Percentiles rank a stretch among this genome's conserved stretches.
These are phyloP conservation scores for Eulemur rufifrons DNA, from an alignment of 2,113 vertebrate genomes.

Conservation along the genomic window DNA sequence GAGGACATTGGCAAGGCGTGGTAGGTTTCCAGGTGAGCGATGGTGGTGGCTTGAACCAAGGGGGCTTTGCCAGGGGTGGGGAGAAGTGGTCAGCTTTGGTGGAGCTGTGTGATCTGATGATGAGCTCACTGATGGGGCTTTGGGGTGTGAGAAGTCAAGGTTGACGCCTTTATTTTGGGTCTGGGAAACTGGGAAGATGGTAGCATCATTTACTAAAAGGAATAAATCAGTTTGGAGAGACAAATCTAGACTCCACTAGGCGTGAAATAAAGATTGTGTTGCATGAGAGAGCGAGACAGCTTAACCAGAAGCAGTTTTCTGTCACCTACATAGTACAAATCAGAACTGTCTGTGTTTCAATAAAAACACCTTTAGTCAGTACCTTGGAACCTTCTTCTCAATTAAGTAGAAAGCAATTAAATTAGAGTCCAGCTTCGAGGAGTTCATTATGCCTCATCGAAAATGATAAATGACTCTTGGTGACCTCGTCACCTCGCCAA, in stretches of 20 bases:
- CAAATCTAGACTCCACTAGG: background rate
- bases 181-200: background rate
- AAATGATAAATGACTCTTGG: constrained; percentile 78
- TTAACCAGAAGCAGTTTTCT: constrained; percentile 11
- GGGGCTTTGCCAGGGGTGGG: background rate
- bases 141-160: background rate
- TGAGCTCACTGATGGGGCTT: background rate
- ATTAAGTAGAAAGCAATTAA: constrained; percentile 79
- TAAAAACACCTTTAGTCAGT: constrained; percentile 67
- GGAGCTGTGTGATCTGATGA: background rate
- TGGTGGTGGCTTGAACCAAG: background rate
- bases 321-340: constrained; percentile 51
- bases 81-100: background rate
- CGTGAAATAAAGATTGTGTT: background rate
- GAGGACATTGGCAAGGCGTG: background rate
- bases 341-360: constrained; percentile 66
- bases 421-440: constrained; percentile 74
- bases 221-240: background rate
- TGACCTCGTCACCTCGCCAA: constrained; percentile 73
- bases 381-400: constrained; percentile 65
- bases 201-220: background rate
- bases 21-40: background rate
- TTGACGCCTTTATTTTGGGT: background rate
- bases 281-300: background rate
- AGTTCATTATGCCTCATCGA: constrained; percentile 80